A percentile compares a stretch with the other conserved stretches of the same genome.
These are phyloP conservation scores for Eclectus roratus DNA, from an alignment of 2,113 vertebrate species.

Conservation along the genomic window DNA sequence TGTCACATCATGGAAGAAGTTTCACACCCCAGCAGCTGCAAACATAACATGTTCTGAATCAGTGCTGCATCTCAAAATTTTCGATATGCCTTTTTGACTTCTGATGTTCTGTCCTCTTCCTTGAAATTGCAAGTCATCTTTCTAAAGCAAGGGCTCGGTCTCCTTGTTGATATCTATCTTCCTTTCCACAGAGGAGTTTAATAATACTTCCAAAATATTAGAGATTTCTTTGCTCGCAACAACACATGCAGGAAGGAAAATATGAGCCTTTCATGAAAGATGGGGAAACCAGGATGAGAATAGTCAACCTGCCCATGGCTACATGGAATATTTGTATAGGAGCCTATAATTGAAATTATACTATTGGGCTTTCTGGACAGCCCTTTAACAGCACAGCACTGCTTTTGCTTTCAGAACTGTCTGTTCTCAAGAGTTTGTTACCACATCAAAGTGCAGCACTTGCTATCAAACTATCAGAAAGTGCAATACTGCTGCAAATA, in stretches of 20 bases:
- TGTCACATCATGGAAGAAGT: not conserved
- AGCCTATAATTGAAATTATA: not conserved
- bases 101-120: not conserved
- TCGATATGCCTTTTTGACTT: constrained; percentile 32
- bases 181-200: not conserved
- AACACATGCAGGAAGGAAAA: not conserved
- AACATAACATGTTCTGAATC: constrained; percentile 25
- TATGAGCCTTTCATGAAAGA: not conserved
- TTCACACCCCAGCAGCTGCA: constrained; percentile 48
- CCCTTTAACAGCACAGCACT: not conserved
- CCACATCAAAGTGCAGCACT: not conserved
- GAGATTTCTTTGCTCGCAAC: not conserved
- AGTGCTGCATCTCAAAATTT: not conserved
- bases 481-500: not conserved
- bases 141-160: not conserved
- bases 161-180: not conserved
- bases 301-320: not conserved
- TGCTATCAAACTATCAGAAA: not conserved
- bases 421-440: not conserved
- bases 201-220: not conserved
- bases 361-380: not conserved
- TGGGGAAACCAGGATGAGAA: not conserved
- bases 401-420: not conserved
- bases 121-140: constrained; percentile 21
- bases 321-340: not conserved